phyloP scores from a whole-genome alignment of 2,888 invertebrate species.

The Agonopterix arenella region DNA sequence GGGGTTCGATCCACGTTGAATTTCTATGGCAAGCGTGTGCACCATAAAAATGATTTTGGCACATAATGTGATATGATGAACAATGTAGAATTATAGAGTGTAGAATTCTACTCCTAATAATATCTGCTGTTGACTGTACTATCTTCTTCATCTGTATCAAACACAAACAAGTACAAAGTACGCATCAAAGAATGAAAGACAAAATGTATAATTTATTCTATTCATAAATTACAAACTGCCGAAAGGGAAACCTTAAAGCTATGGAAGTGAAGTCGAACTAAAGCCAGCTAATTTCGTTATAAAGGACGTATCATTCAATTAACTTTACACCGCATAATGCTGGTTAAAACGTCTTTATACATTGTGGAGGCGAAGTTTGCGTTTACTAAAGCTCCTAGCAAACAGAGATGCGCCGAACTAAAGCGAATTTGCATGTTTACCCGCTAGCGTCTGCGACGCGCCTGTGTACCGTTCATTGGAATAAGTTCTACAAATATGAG shows the following conservation, averaged over 20 bases:
- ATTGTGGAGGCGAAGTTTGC: slow-evolving; percentile 43
- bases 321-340: slow-evolving; percentile 40
- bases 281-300: slow-evolving; percentile 28
- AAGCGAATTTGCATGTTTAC: slow-evolving; percentile 58
- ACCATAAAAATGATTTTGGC: too few species aligned
- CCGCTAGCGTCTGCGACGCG: slow-evolving; percentile 20
- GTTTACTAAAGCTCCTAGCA: slow-evolving; percentile 41
- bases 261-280: slow-evolving; percentile 12
- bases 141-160: neutral
- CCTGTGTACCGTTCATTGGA: slow-evolving; percentile 24
- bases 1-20: too few species aligned
- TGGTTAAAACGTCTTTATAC: slow-evolving; percentile 43
- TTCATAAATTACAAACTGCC: neutral
- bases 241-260: neutral
- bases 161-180: neutral
- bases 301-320: slow-evolving; percentile 32
- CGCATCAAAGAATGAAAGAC: neutral
- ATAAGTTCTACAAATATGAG: slow-evolving; percentile 43
- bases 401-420: slow-evolving; percentile 51
- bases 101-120: neutral
- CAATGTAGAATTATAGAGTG: neutral
- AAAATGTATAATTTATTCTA: neutral
- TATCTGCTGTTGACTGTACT: neutral
- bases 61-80: too few species aligned
- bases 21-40: too few species aligned